Conservation (phyloP, 2,888 invertebrate genomes). For the Adelognathus sp. region DNA sequence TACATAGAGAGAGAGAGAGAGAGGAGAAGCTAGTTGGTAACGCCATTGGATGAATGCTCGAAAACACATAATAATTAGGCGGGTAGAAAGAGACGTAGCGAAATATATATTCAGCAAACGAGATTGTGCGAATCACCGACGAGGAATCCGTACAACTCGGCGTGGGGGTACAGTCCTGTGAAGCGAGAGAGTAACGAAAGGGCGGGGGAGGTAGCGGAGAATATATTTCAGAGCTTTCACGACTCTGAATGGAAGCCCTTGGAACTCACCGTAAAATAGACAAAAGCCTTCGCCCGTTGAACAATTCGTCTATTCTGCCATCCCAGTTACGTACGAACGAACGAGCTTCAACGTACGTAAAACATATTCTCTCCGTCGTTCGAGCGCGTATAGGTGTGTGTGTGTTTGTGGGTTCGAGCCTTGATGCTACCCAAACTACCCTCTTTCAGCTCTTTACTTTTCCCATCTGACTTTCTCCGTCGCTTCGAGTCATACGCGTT, state of each 20-base stretch:
- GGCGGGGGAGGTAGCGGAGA: conserved; percentile 63
- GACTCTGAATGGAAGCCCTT: conserved; percentile 77
- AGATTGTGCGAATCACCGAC: conserved; percentile 65
- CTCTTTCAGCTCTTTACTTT: conserved; percentile 40
- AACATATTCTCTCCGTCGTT: conserved; percentile 72
- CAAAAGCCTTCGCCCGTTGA: conserved; percentile 77
- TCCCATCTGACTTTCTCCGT: conserved; percentile 51
- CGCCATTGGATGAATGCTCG: conserved; percentile 66
- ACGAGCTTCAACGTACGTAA: conserved; percentile 73
- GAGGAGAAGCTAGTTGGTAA: too few species aligned
- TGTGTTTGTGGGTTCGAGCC: conserved; percentile 18
- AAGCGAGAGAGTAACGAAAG: not conserved
- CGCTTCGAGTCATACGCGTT: conserved; percentile 37
- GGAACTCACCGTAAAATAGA: conserved; percentile 79
- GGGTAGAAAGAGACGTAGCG: not conserved
- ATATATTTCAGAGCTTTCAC: conserved; percentile 78
- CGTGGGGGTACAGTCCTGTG: not conserved
- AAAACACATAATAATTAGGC: conserved; percentile 77
- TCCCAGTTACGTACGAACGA: conserved; percentile 76
- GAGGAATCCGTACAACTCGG: conserved; percentile 40
- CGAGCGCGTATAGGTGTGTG: not conserved
- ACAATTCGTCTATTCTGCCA: conserved; percentile 79
- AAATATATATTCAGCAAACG: not conserved
- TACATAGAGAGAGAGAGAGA: not conserved
- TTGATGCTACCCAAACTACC: conserved; percentile 2